These are phyloP conservation scores for Ailurus styani DNA, from an alignment of 2,113 vertebrate genomes.

Conservation along the genomic window DNA sequence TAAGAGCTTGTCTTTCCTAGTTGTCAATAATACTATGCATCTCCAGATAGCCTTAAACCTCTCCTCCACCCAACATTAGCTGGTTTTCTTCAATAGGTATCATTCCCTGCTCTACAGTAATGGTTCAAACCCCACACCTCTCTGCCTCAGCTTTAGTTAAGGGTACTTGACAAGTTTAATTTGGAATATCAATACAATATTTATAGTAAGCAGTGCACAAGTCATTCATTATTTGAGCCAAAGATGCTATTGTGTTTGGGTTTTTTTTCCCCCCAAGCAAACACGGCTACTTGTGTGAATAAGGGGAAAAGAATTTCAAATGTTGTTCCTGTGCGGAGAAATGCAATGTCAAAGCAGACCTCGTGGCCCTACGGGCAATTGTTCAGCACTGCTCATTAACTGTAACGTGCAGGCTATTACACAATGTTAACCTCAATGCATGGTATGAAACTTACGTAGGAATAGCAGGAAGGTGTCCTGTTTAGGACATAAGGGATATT, in stretches of 20 bases:
- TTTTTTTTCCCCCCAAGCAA: not conserved
- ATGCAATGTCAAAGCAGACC: constrained; percentile 1
- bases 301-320: not conserved
- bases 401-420: constrained; percentile 31
- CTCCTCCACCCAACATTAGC: not conserved
- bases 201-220: not conserved
- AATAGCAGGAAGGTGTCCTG: not conserved
- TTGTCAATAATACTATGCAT: constrained; percentile 19
- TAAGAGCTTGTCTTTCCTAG: constrained; percentile 31
- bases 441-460: not conserved
- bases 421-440: not conserved
- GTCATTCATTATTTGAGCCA: not conserved
- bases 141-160: constrained; percentile 44
- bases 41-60: not conserved
- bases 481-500: not conserved
- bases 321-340: not conserved
- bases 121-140: constrained; percentile 15
- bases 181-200: constrained; percentile 51
- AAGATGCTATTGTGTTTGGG: not conserved
- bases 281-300: not conserved
- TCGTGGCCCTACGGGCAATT: not conserved
- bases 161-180: constrained; percentile 34
- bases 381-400: constrained; percentile 48
- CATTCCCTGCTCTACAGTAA: not conserved
- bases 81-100: constrained; percentile 47